phyloP scores from a whole-genome alignment of 2,797 vertebrate species.

The Pristis pectinata region DNA sequence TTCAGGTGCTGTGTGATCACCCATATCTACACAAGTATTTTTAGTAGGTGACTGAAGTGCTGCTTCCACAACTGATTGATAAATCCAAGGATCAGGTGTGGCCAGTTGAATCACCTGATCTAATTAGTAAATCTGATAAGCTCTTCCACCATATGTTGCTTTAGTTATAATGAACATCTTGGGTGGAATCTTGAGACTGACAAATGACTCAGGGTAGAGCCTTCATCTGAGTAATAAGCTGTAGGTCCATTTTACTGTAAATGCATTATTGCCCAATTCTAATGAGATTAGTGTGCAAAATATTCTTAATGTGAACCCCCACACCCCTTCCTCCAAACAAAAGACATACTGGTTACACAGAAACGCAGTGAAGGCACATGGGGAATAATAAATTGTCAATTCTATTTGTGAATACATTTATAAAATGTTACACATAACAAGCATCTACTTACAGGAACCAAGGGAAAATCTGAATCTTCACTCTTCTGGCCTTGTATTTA shows the following conservation, averaged over 20 bases:
- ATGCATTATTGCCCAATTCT: neutral
- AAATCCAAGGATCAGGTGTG: slow-evolving; percentile 56
- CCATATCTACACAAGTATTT: neutral
- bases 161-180: slow-evolving; percentile 52
- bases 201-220: neutral
- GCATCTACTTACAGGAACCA: neutral
- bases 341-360: neutral
- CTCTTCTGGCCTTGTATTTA: neutral
- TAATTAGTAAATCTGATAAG: slow-evolving; percentile 76
- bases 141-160: slow-evolving; percentile 71
- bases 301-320: neutral
- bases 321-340: neutral
- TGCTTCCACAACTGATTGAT: slow-evolving; percentile 58
- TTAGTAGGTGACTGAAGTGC: slow-evolving; percentile 43
- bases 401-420: neutral
- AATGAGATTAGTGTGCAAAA: neutral
- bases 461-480: neutral
- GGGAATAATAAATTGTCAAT: neutral
- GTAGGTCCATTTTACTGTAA: neutral
- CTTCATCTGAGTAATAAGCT: neutral
- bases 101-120: slow-evolving; percentile 59
- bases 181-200: slow-evolving; percentile 2
- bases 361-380: neutral
- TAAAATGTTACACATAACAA: neutral
- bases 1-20: neutral